These are phyloP conservation scores for Euwallacea fornicatus DNA, from an alignment of 1,140 invertebrate genomes.

Conservation along the genomic window DNA sequence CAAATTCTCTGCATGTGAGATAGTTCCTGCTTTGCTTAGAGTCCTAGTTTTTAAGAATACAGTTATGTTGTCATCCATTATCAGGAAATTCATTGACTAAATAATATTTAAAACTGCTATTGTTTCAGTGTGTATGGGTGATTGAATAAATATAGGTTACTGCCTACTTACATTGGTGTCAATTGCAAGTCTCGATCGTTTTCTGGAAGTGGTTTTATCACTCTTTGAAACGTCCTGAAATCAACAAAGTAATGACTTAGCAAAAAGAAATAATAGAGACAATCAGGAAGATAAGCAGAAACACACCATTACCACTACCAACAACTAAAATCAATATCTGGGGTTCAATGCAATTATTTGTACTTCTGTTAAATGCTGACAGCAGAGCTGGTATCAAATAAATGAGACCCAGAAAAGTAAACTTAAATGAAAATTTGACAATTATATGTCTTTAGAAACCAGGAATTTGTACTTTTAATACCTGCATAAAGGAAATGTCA, in stretches of 20 bases:
- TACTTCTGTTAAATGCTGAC: background rate
- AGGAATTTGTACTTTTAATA: slow-evolving; percentile 28
- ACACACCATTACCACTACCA: slow-evolving; percentile 28
- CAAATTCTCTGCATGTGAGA: too few species aligned
- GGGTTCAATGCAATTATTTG: slow-evolving; percentile 17
- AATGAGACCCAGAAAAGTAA: slow-evolving; percentile 8
- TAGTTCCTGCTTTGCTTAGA: too few species aligned
- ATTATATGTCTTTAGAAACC: slow-evolving; percentile 8
- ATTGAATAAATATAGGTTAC: slow-evolving; percentile 2
- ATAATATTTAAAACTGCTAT: too few species aligned
- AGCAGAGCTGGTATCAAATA: slow-evolving; percentile 2
- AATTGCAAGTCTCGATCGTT: background rate
- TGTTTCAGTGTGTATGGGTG: too few species aligned
- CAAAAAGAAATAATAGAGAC: slow-evolving; percentile 2
- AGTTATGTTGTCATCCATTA: too few species aligned
- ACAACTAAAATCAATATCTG: slow-evolving; percentile 28
- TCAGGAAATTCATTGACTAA: too few species aligned
- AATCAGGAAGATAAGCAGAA: background rate
- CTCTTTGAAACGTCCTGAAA: slow-evolving; percentile 8
- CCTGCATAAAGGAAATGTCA: slow-evolving; percentile 27
- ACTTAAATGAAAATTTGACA: slow-evolving; percentile 15
- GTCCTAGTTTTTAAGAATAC: too few species aligned
- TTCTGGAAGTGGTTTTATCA: background rate
- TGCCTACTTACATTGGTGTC: background rate
- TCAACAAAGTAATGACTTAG: slow-evolving; percentile 2